These are phyloP conservation scores for Hirundichthys speculiger DNA, from an alignment of 2,113 vertebrate species.

Conservation along the genomic window DNA sequence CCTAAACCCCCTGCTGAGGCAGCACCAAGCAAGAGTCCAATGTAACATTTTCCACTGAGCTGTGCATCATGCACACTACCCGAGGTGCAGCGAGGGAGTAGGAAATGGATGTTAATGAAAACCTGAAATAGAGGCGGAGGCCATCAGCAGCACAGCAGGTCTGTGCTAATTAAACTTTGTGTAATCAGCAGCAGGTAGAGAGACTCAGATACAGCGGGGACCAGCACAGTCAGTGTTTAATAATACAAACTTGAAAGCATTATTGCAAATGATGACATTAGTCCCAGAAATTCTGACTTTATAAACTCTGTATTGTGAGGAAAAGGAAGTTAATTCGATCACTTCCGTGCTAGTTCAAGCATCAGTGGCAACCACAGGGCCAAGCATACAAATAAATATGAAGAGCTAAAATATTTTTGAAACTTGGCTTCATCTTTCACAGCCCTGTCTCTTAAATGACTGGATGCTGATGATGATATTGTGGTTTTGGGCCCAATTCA, in stretches of 20 bases:
- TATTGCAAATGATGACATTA: slow-evolving; percentile 4
- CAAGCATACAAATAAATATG: too few relatives aligned
- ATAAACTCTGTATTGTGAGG: too few relatives aligned
- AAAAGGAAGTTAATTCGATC: background rate
- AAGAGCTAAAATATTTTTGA: too few relatives aligned
- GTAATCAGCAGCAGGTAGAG: slow-evolving; percentile 28
- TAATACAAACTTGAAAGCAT: background rate
- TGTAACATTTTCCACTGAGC: slow-evolving; percentile 13
- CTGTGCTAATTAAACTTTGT: slow-evolving; percentile 48
- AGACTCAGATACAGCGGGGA: slow-evolving; percentile 17
- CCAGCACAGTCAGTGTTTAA: slow-evolving; percentile 10
- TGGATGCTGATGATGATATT: too few relatives aligned
- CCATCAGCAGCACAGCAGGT: slow-evolving; percentile 48
- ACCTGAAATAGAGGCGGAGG: slow-evolving; percentile 45
- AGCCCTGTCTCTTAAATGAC: too few relatives aligned
- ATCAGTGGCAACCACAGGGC: too few relatives aligned
- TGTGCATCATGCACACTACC: slow-evolving; percentile 13
- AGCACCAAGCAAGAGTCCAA: slow-evolving; percentile 17
- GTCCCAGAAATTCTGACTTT: too few relatives aligned
- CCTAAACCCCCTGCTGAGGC: slow-evolving; percentile 21
- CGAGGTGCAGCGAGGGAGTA: slow-evolving; percentile 17
- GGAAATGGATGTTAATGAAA: slow-evolving; percentile 69
- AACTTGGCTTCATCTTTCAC: too few relatives aligned
- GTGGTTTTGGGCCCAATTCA: too few relatives aligned
- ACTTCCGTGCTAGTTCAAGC: too few relatives aligned